Base-by-base conservation (phyloP, 2,797 vertebrate genomes). In the Myotis planiceps region DNA sequence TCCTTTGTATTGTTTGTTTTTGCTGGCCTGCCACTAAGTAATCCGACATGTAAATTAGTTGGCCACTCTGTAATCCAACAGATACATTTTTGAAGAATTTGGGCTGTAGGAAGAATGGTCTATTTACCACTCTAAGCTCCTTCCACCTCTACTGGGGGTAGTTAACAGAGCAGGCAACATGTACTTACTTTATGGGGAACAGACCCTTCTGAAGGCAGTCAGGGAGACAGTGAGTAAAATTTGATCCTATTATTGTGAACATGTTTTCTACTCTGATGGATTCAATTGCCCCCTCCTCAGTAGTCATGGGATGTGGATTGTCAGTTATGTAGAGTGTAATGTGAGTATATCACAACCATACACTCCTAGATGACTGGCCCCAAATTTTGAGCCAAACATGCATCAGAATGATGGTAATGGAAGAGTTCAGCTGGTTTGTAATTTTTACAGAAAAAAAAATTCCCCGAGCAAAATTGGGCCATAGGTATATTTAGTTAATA, bases 41-140 rank as follows among this genome's bases (percentile, higher is more conserved):
- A 82, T 80, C 15, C 5, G 63, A 68, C 68, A 94, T 79, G 83
- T 68, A 49, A 60, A 13, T 10, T 96, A 71, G 8, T 82, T 45
- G 87, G 23, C 15, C 42, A 78, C 37, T 55, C 80, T 42, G 19
- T 69, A 72, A 78, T 82, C 21, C 10, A 85, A 58, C 21, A 65
- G 32, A 80, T 88, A 68, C 3, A 8, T 25, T 81, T 78, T 75
- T 47, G 3, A 60, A 83, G 23, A 85, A 58, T 87, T 32, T 86
- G 45, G 14, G 12, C 8, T 92, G 1, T 32, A 76, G 8, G 6
- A 39, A 82, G 32, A 95, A 69, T 69, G n/a, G 5, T 49, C 32
- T 39, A 19, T 79, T 16, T 13, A 37, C 25, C 32, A 78, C 13
- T 72, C 5, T 6, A 32, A 39, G 14, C 0, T 85, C 37, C 10